These are phyloP conservation scores for Apomyelois bistriatella DNA, from an alignment of 2,888 invertebrate species.

Conservation along the genomic window DNA sequence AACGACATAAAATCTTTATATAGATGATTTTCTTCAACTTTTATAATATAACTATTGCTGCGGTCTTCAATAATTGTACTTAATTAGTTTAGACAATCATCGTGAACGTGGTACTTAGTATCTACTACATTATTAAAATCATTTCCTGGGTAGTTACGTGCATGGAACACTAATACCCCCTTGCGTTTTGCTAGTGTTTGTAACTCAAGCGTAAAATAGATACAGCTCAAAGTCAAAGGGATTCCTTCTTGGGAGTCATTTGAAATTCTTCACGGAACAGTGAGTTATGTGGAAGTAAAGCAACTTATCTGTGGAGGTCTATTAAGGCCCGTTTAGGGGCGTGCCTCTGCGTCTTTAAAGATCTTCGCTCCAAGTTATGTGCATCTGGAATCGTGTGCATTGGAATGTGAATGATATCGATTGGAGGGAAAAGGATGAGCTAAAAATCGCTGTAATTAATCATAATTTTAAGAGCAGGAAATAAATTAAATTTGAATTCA, in stretches of 20 bases:
- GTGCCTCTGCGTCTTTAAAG: not conserved
- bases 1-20: too few relatives aligned
- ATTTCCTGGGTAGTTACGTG: slow-evolving; percentile 5
- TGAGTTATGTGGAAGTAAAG: slow-evolving; percentile 10
- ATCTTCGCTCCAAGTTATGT: slow-evolving; percentile 11
- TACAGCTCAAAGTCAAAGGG: slow-evolving; percentile 11
- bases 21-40: too few relatives aligned
- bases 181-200: slow-evolving; percentile 3
- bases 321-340: slow-evolving; percentile 15
- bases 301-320: slow-evolving; percentile 8
- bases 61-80: not conserved
- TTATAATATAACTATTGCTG: not conserved
- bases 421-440: not conserved
- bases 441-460: not conserved
- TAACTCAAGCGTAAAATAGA: slow-evolving; percentile 13
- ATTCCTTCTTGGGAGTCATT: slow-evolving; percentile 5
- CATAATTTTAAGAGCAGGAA: not conserved
- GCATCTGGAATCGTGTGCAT: slow-evolving; percentile 3
- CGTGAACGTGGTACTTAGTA: not conserved
- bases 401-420: slow-evolving; percentile 5
- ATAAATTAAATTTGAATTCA: not conserved
- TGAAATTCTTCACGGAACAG: slow-evolving; percentile 14
- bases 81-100: not conserved
- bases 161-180: not conserved
- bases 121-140: slow-evolving; percentile 1